These are phyloP conservation scores for Metellina segmentata DNA, from an alignment of 2,888 invertebrate genomes.

Conservation along the genomic window DNA sequence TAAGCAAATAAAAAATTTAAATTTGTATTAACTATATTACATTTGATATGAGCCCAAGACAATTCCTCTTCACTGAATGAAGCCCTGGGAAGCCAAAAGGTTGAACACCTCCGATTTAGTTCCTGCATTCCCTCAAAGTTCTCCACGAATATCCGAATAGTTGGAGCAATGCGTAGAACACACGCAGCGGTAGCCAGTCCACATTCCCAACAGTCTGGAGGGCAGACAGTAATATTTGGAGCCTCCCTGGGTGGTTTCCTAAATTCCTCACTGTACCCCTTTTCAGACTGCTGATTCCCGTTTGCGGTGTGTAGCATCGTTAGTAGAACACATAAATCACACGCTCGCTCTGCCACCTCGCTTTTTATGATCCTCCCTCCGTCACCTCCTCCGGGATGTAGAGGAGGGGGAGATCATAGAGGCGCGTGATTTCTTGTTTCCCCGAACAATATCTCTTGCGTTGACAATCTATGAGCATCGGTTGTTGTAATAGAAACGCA, in stretches of 20 bases:
- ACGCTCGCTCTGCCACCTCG: slow-evolving; percentile 12
- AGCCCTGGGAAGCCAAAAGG: too few relatives aligned
- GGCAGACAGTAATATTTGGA: slow-evolving; percentile 14
- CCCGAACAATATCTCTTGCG: neutral
- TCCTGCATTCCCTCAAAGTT: too few relatives aligned
- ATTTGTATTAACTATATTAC: too few relatives aligned
- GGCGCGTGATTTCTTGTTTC: slow-evolving; percentile 37
- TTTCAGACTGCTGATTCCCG: slow-evolving; percentile 33
- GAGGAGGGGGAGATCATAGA: slow-evolving; percentile 39
- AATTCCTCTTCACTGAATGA: too few relatives aligned
- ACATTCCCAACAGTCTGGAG: neutral
- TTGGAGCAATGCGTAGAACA: too few relatives aligned
- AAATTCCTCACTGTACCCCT: slow-evolving; percentile 38
- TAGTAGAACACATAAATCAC: slow-evolving; percentile 64
- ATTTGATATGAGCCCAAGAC: too few relatives aligned
- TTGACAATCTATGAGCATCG: neutral
- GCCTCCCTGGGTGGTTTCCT: slow-evolving; percentile 25
- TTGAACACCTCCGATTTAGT: too few relatives aligned
- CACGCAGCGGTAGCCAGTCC: neutral
- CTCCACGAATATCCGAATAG: too few relatives aligned
- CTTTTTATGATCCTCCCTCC: slow-evolving; percentile 37
- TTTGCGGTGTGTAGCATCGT: slow-evolving; percentile 47
- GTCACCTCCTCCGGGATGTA: neutral
- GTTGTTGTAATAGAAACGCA: neutral
- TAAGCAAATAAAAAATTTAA: too few relatives aligned